Percentiles rank a stretch among this genome's conserved stretches.
Conservation (phyloP, 2,113 vertebrate genomes). For the Charadrius vociferus region DNA sequence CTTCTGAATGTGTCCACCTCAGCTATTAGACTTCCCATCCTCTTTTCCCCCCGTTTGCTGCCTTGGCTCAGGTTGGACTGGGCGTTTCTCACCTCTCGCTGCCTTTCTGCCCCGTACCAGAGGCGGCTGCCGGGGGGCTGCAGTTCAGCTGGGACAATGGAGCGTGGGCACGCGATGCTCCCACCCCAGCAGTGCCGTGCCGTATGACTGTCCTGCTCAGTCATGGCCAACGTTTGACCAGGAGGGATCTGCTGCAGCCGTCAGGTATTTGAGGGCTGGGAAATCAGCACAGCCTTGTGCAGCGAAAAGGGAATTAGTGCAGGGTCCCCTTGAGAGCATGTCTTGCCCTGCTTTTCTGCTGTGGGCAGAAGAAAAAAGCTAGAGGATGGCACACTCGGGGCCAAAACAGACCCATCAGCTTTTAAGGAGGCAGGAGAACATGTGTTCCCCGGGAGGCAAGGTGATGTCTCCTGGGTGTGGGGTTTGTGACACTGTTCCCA, state of each 20-base stretch:
- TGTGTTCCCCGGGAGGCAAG: neutral
- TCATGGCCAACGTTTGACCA: neutral
- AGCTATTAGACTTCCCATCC: neutral
- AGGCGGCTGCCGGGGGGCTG: neutral
- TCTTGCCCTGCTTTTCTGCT: too few species aligned
- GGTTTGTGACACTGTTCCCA: too few species aligned
- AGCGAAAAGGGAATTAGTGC: neutral
- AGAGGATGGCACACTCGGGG: neutral
- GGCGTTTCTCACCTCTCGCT: neutral
- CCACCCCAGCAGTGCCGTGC: neutral
- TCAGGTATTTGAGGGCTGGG: neutral
- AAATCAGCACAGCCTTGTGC: neutral
- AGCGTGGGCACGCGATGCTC: accelerated
- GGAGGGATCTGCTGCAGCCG: neutral
- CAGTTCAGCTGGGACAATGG: neutral
- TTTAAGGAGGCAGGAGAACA: neutral
- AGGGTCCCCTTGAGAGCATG: too few species aligned
- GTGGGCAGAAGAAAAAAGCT: neutral
- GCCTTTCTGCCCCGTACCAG: neutral
- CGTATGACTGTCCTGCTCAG: accelerated
- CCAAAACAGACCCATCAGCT: too few species aligned
- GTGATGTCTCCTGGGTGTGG: neutral
- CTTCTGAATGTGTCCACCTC: neutral
- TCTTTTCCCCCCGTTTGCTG: neutral
- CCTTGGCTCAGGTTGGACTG: neutral